These are phyloP conservation scores for Tragelaphus scriptus DNA, from an alignment of 2,113 vertebrate genomes.

Conservation along the genomic window DNA sequence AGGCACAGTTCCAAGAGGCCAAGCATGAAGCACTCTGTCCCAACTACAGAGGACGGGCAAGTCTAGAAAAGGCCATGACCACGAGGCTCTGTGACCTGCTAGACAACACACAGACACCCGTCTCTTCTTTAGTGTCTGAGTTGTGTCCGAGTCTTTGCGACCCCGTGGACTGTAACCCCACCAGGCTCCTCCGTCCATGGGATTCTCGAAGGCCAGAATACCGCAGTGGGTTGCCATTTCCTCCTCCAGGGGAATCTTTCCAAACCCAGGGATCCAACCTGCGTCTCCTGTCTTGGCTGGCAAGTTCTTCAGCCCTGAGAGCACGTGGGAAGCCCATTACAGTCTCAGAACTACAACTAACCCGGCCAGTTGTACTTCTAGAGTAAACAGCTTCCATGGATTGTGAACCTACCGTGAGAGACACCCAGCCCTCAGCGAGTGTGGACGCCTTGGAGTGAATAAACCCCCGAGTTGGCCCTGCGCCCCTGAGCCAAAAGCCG, in stretches of 20 bases:
- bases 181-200: neutral
- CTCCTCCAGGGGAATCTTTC: neutral
- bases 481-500: fast-evolving
- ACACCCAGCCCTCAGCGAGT: fast-evolving
- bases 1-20: fast-evolving
- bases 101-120: fast-evolving
- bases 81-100: fast-evolving
- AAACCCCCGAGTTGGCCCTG: fast-evolving
- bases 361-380: fast-evolving
- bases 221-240: fast-evolving
- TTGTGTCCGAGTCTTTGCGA: fast-evolving
- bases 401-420: fast-evolving
- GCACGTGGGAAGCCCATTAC: neutral
- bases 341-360: fast-evolving
- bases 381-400: fast-evolving
- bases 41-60: fast-evolving
- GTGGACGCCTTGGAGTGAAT: fast-evolving
- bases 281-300: too few relatives aligned
- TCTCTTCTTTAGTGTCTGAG: fast-evolving
- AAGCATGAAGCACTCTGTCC: fast-evolving
- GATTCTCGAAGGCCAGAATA: neutral
- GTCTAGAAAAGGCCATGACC: fast-evolving
- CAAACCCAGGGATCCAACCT: neutral
- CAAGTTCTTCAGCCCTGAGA: fast-evolving
- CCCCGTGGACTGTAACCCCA: neutral